Evolutionary conservation across 2,113 vertebrate genomes (phyloP), one percentile per base, ranked within the genome.

Genomic region (Percopsis transmontana): DNA sequence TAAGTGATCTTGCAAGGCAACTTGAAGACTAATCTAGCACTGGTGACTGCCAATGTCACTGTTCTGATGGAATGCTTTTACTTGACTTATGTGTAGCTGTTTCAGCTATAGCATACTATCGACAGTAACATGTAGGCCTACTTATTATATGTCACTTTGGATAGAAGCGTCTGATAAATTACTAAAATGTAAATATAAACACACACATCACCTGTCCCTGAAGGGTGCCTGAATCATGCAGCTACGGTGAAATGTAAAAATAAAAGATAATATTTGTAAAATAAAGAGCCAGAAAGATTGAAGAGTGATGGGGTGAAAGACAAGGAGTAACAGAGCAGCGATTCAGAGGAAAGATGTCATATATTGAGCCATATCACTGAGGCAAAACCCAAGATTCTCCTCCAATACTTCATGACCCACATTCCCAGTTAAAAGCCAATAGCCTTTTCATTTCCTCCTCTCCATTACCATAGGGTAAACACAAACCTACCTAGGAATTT

Each of bases 401-500:
- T 61, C 20, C 52, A 47, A 19, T 73, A 79, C 62, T 62, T 33
- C 60, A 18, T 74, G 77, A 75, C 73, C 71, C 67, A 80, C 48
- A 80, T 83, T 75, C 65, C 70, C 60, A 48, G 71, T 76, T 59
- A 77, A 73, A 65, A 69, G 58, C 62, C 72, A 76, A 82, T 54
- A 64, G 72, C 70, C 71, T 72, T 77, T 76, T 81, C 73, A 81
- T 79, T 81, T 86, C 78, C 74, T 67, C 54, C 58, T 74, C 72
- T 75, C 69, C 67, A 80, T 83, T 81, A 83, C 70, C 76, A 77
- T 58, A 70, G 53, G 62, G 71, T 83, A 81, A 88, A 89, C 84
- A 90, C 70, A 85, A 87, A 84, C 70, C 66, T 58, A 77, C 71
- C 50, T 24, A 70, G 81, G 88, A 88, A 90, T 88, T 89, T 88